A percentile compares a stretch with the other conserved stretches of the same genome.
These are phyloP conservation scores for Zelleria hepariella DNA, from an alignment of 2,888 invertebrate species.

Conservation along the genomic window DNA sequence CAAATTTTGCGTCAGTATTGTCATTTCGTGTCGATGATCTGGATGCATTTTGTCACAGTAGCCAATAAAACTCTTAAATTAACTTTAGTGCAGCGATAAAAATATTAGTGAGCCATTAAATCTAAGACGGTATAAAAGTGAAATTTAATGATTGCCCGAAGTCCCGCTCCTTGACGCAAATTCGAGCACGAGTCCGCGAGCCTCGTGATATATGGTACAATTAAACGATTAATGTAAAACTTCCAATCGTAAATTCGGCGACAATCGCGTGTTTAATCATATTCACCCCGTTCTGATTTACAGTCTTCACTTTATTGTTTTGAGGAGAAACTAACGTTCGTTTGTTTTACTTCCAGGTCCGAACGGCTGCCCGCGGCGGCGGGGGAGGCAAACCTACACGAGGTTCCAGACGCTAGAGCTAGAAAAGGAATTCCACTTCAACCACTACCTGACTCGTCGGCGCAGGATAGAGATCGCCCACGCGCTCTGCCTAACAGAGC, in stretches of 20 bases:
- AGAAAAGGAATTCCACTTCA: conserved; percentile 99
- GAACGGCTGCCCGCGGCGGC: conserved; percentile 93
- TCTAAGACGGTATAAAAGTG: conserved; percentile 68
- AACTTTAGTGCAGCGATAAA: conserved; percentile 63
- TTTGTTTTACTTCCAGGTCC: conserved; percentile 82
- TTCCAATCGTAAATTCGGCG: neutral
- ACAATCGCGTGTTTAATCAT: neutral
- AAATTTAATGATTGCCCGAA: conserved; percentile 60
- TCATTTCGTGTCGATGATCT: conserved; percentile 2
- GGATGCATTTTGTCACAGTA: conserved; percentile 41
- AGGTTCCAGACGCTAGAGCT: conserved; percentile 98
- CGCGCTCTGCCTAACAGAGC: conserved; percentile 94
- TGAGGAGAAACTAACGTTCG: conserved; percentile 1
- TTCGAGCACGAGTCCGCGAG: conserved; percentile 37
- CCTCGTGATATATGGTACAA: conserved; percentile 4
- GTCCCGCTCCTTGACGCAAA: conserved; percentile 38
- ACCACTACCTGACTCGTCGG: conserved; percentile 96
- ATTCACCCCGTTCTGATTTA: neutral
- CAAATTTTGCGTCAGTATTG: neutral
- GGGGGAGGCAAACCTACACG: conserved; percentile 97
- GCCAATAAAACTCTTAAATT: conserved; percentile 65
- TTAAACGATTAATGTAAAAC: neutral
- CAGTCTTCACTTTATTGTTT: neutral
- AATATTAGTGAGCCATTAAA: conserved; percentile 66
- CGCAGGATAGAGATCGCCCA: conserved; percentile 98